Base-by-base conservation (phyloP, 2,888 invertebrate species). In the Hemaris fuciformis region DNA sequence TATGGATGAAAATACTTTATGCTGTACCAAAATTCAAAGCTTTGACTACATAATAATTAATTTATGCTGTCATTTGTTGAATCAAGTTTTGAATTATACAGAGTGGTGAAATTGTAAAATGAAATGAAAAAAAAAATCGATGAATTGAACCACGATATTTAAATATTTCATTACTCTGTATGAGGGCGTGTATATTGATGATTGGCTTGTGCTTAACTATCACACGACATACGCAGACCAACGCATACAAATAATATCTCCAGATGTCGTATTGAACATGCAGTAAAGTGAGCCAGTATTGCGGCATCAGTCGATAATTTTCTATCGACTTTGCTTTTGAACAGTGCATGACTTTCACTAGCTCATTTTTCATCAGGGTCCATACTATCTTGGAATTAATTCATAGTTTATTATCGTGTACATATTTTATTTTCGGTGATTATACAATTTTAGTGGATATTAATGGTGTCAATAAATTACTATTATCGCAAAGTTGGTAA, bases 141-240 rank as follows among this genome's bases (percentile, higher is more conserved):
- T n/a, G n/a, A n/a, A n/a, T n/a, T n/a, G n/a, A n/a, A n/a, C n/a
- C n/a, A n/a, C n/a, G n/a, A 18, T 43, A 22, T 45, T 1, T 3
- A 4, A 2, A 22, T 53, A 31, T 53, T 53, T 10, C 27, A 53
- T 53, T 1, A 31, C 10, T 18, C 31, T 31, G 53, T 53, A 27
- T 22, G 10, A 1, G 25, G 27, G 27, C 8, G 27, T 53, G 18
- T 53, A 18, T 15, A 31, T 10, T 10, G 10, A 53, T 4, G 18
- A 53, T 27, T 48, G 7, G 45, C 59, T 46, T 59, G 8, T 15
- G 59, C 59, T 59, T 59, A 27, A 38, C n/a, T 22, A 59, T 46
- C 59, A 46, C 34, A 46, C 15, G 4, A 53, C 53, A 53, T 53
- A 53, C 27, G 53, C 13, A 15, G 43, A 34, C 15, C 34, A 34